Conservation (phyloP, 92 coral and sea anemone species). For the Zoanthus sansibaricus region DNA sequence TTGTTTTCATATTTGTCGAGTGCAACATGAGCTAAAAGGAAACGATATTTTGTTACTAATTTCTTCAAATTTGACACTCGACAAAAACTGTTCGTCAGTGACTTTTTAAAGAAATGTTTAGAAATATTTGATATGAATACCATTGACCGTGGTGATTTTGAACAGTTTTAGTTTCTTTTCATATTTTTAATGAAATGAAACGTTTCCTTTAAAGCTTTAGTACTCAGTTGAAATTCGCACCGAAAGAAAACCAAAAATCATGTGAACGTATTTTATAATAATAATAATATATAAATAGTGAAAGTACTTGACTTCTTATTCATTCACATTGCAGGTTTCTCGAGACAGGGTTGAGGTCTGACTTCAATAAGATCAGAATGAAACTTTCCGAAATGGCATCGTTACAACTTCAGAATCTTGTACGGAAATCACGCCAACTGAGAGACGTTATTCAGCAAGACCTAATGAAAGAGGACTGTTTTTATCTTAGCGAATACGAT, state of each 20-base stretch:
- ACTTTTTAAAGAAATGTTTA: neutral
- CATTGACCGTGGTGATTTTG: neutral
- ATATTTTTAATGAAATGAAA: neutral
- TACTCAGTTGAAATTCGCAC: neutral
- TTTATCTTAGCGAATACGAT: conserved; percentile 92
- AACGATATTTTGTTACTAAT: conserved; percentile 33
- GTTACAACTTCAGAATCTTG: conserved; percentile 86
- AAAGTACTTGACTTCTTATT: neutral
- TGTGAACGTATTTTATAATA: neutral
- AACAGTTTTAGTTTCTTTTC: neutral
- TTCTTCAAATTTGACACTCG: neutral
- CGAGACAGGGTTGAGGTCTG: conserved; percentile 96
- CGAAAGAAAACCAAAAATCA: neutral
- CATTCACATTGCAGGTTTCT: conserved; percentile 75
- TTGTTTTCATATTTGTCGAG: conserved; percentile 29
- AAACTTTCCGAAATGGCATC: conserved; percentile 95
- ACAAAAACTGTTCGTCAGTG: neutral
- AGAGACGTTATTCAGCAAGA: conserved; percentile 93
- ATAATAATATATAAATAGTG: neutral
- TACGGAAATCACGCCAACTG: conserved; percentile 93
- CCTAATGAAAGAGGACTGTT: conserved; percentile 91
- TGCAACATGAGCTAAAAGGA: conserved; percentile 30
- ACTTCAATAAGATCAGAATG: conserved; percentile 97
- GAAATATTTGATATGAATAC: neutral
- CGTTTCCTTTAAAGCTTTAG: neutral